Evolutionary conservation across 2,797 vertebrate species (phyloP).

Genomic region (Cichlasoma orientale): DNA sequence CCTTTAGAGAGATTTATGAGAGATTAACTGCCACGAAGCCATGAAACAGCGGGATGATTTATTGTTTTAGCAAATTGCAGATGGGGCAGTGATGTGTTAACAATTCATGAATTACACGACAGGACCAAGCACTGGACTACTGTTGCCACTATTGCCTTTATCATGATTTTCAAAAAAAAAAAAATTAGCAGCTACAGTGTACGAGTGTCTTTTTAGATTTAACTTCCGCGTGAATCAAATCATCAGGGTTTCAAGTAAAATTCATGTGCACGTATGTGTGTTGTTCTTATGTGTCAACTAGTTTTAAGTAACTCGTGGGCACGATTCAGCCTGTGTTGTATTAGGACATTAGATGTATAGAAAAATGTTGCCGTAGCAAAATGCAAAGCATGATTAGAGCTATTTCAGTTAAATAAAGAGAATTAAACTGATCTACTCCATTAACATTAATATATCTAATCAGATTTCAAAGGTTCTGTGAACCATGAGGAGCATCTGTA

Average conservation of each 20-base stretch:
- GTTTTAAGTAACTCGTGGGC: neutral
- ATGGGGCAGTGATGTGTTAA: slow-evolving; percentile 26
- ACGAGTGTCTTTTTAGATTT: slow-evolving; percentile 18
- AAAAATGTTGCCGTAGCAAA: neutral
- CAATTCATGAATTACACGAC: slow-evolving; percentile 7
- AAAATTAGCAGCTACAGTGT: slow-evolving; percentile 4
- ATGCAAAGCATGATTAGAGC: neutral
- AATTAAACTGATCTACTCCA: neutral
- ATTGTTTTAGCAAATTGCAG: slow-evolving; percentile 4
- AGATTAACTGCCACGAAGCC: slow-evolving; percentile 17
- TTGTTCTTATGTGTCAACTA: neutral
- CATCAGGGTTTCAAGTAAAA: neutral
- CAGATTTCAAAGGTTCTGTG: neutral
- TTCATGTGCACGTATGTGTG: neutral
- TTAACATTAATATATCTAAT: neutral
- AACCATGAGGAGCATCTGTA: slow-evolving; percentile 15
- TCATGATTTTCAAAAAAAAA: neutral
- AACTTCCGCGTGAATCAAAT: neutral
- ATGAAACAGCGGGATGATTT: neutral
- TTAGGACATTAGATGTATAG: neutral
- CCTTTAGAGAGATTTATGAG: slow-evolving; percentile 16
- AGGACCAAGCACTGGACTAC: neutral
- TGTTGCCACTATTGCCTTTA: neutral
- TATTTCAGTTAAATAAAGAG: neutral
- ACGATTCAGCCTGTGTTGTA: neutral